Base-by-base conservation (phyloP, 2,113 vertebrate genomes). In the Chaenocephalus aceratus region DNA sequence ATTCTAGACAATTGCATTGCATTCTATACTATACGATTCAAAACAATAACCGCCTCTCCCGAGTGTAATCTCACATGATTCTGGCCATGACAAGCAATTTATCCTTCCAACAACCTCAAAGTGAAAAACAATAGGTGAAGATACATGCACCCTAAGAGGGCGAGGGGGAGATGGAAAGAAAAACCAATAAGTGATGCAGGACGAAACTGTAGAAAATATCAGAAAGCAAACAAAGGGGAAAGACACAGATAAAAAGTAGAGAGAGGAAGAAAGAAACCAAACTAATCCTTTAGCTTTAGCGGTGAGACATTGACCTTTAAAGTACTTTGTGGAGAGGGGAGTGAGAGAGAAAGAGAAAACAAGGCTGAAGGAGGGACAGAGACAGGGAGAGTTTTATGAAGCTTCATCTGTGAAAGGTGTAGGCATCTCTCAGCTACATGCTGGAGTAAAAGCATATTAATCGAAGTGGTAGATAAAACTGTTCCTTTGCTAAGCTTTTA, bases 31-130 rank as follows among this genome's bases (percentile, higher is more conserved):
- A 71, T 10, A 63, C 63, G 75, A 87, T 71, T 81, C 72, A 77
- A 79, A 84, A 88, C 82, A 86, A 88, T 86, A 74, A 44, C 76
- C n/a, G 15, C 78, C 58, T 68, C 53, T 64, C 65, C 72, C 58
- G 61, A 80, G 62, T 75, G 60, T 75, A 86, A 90, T 88, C 65
- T 84, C 68, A 26, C 23, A 61, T 57, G 79, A 90, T 84, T 92
- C 48, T 81, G 77, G 41, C 81, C 83, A 83, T 91, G 84, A 86
- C 91, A 85, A 77, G 75, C 79, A 83, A 91, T 83, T 90, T 87
- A 57, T 76, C 64, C 71, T 87, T 81, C 41, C 18, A 76, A 77
- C 82, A 82, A 71, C 77, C 62, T 67, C 14, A 44, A n/a, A 52
- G 3, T 44, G 30, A 85, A 75, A 12, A 64, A 79, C 23, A 72